Base-by-base conservation (phyloP, 1,140 invertebrate species). In the Pantala flavescens region DNA sequence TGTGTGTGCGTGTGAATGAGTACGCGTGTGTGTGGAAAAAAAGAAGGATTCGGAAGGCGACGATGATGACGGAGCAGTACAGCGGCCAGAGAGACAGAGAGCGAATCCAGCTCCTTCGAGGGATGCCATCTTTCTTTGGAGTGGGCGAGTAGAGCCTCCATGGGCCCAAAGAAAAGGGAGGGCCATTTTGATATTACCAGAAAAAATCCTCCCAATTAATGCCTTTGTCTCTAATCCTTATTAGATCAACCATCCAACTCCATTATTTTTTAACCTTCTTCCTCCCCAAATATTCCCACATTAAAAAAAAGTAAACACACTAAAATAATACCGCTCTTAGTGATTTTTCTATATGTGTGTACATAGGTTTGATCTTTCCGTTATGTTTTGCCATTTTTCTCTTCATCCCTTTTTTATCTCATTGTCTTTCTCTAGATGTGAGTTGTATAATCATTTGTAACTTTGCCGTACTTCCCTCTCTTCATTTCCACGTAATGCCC, bases 261-360 rank as follows among this genome's bases (percentile, higher is more conserved):
- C 49, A 21, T 63, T 63, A 63, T 63, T 63, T 63, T 19, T 63
- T 63, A 63, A 16, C 49, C 49, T 63, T 14, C 49, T 63, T 19
- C 49, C 14, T 63, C 49, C 49, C 49, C 49, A 21, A 19, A 63
- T 7, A 21, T 19, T 19, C 49, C 49, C 49, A 63, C 14, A 63
- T 19, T 63, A 63, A 63, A 63, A n/a, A n/a, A 63, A 63, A 63
- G 49, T 63, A 63, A 63, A 63, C 49, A 63, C 49, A 63, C 49
- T 63, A 63, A 63, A 63, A 63, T n/a, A 63, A 19, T 63, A 21
- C 28, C 9, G 28, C 9, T 36, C 28, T 36, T 36, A 36, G 28
- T 36, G 28, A 36, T 5, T 36, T 36, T 36, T 36, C 12, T n/a
- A n/a, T n/a, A n/a, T 63, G 49, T 19, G 49, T 63, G 49, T 63